Percentiles rank a stretch among this genome's conserved stretches.
Evolutionary conservation across 35 echinoderm and acorn worm species (phyloP).

Genomic region (Patiria miniata): DNA sequence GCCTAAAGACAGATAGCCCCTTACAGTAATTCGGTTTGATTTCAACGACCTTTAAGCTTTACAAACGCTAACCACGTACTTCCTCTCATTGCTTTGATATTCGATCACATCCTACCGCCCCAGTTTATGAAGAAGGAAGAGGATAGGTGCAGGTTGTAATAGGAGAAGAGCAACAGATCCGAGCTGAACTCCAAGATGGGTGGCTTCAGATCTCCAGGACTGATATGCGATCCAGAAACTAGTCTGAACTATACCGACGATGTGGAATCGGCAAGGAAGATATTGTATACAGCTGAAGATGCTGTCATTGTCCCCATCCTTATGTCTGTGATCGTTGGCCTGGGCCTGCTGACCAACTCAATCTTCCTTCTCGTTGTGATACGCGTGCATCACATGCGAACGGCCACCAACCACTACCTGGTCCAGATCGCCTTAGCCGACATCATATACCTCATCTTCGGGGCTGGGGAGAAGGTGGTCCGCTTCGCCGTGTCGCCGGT

Average conservation of each 20-base stretch:
- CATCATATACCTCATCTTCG: constrained; percentile 58
- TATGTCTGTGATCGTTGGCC: constrained; percentile 53
- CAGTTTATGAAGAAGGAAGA: too few relatives aligned
- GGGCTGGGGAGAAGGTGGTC: constrained; percentile 57
- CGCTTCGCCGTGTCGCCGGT: constrained; percentile 51
- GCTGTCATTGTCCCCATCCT: constrained; percentile 22
- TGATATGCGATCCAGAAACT: too few relatives aligned
- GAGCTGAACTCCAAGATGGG: too few relatives aligned
- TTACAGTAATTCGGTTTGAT: too few relatives aligned
- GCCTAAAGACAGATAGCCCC: too few relatives aligned
- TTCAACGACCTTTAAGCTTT: too few relatives aligned
- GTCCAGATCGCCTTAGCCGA: constrained; percentile 74
- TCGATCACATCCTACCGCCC: too few relatives aligned
- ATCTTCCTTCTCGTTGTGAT: constrained; percentile 72
- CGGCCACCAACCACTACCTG: constrained; percentile 81
- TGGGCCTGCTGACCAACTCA: constrained; percentile 63
- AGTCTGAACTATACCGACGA: background rate
- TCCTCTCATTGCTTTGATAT: too few relatives aligned
- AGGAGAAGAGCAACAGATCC: too few relatives aligned
- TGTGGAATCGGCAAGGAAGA: background rate
- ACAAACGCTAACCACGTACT: too few relatives aligned
- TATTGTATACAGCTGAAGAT: background rate
- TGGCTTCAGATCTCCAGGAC: too few relatives aligned
- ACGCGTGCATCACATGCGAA: constrained; percentile 70
- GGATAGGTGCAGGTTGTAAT: too few relatives aligned